These are phyloP conservation scores for Stichodactyla mertensii DNA, from an alignment of 64 coral and sea anemone species.

Conservation along the genomic window DNA sequence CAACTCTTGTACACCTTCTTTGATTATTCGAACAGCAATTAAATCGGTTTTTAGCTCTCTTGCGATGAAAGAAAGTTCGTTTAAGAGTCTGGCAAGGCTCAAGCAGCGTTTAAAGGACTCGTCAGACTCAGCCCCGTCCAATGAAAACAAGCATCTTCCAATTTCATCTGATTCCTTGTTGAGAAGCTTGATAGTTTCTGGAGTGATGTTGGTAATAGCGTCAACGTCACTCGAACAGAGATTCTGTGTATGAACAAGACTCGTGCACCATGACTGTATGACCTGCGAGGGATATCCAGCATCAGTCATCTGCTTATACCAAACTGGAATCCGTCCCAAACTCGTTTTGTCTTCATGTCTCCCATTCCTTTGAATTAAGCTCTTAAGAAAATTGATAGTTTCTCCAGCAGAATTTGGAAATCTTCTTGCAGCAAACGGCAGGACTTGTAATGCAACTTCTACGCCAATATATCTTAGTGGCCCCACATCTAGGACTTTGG, in stretches of 20 bases:
- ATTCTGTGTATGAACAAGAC: neutral
- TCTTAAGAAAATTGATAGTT: neutral
- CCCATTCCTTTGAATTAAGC: neutral
- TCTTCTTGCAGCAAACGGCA: neutral
- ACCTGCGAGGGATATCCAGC: neutral
- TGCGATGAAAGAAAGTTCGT: constrained; percentile 4
- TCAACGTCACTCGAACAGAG: constrained; percentile 32
- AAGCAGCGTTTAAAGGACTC: constrained; percentile 1
- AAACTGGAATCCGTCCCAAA: neutral
- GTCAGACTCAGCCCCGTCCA: neutral
- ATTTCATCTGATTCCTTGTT: neutral
- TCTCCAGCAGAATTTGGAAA: neutral
- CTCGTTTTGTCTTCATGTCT: neutral
- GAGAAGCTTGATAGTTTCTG: neutral
- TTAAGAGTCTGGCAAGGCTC: constrained; percentile 20
- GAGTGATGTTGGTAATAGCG: constrained; percentile 22
- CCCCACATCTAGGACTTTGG: too few relatives aligned
- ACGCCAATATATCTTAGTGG: neutral
- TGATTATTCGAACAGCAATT: neutral
- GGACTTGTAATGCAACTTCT: neutral
- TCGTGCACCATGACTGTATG: constrained; percentile 31
- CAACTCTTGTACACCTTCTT: constrained; percentile 5
- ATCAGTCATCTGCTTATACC: constrained; percentile 17
- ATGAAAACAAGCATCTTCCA: neutral
- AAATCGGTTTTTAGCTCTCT: neutral